Evolutionary conservation across 2,797 vertebrate species (phyloP).

Genomic region (Hemibagrus guttatus): DNA sequence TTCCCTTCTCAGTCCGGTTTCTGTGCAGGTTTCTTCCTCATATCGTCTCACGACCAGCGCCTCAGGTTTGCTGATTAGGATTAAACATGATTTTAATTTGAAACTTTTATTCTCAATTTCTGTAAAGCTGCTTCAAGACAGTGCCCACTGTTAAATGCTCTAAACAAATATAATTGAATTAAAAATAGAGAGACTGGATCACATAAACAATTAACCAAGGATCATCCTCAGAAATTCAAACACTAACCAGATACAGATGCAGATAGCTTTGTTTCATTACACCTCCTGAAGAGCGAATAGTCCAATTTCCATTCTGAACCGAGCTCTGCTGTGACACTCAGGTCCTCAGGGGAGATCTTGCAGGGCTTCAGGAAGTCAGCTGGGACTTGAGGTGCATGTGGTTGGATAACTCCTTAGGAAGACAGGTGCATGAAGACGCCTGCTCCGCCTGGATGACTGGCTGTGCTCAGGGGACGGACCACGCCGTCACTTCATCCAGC

Average conservation of each 20-base stretch:
- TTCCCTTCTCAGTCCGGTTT: too few relatives aligned
- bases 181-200: not conserved
- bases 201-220: not conserved
- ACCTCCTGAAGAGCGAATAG: not conserved
- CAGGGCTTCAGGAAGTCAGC: too few relatives aligned
- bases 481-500: slow-evolving; percentile 25
- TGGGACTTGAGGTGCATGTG: not conserved
- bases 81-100: too few relatives aligned
- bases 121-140: too few relatives aligned
- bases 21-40: too few relatives aligned
- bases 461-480: not conserved
- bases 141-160: too few relatives aligned
- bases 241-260: not conserved
- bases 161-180: too few relatives aligned
- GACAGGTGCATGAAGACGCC: slow-evolving; percentile 1
- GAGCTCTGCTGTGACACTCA: not conserved
- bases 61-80: too few relatives aligned
- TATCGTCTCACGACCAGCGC: too few relatives aligned
- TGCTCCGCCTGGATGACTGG: slow-evolving; percentile 18
- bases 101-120: too few relatives aligned
- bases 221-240: not conserved
- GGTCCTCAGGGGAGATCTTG: slow-evolving; percentile 7
- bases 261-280: not conserved
- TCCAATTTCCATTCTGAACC: slow-evolving; percentile 1
- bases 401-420: slow-evolving; percentile 9